Percentiles rank a stretch among this genome's conserved stretches.
phyloP scores from a whole-genome alignment of 1,140 invertebrate genomes.

The Gryon sp. region DNA sequence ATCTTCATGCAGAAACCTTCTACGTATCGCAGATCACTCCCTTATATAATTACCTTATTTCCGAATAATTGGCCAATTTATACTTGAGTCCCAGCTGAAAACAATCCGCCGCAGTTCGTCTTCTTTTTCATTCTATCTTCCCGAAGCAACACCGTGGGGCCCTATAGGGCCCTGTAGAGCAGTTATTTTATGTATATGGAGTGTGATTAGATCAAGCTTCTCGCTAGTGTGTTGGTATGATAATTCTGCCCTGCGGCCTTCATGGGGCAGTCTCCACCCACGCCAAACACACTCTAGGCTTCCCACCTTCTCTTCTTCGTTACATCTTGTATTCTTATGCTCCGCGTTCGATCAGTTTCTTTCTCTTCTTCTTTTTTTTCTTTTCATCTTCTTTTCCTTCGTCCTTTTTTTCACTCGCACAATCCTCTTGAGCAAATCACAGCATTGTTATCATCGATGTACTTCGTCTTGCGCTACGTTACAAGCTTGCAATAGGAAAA shows the following conservation, averaged over 20 bases:
- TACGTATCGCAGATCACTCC: constrained; percentile 74
- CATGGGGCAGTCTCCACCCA: constrained; percentile 77
- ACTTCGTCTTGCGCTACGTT: constrained; percentile 22
- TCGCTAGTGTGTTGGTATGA: constrained; percentile 76
- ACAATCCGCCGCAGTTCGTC: constrained; percentile 75
- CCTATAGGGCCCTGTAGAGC: constrained; percentile 77
- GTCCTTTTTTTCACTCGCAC: constrained; percentile 35
- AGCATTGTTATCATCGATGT: constrained; percentile 53
- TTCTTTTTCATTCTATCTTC: constrained; percentile 51
- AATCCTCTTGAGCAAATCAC: constrained; percentile 61
- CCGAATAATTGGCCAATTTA: constrained; percentile 80
- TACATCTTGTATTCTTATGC: constrained; percentile 55
- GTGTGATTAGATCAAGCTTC: constrained; percentile 78
- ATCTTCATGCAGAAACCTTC: constrained; percentile 52
- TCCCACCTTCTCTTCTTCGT: constrained; percentile 55
- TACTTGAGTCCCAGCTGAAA: constrained; percentile 80
- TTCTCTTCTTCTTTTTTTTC: constrained; percentile 30
- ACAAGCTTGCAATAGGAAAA: constrained; percentile 44
- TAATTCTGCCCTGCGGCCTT: constrained; percentile 78
- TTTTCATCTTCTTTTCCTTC: constrained; percentile 25
- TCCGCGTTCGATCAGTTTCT: constrained; percentile 27
- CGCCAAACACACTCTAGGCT: constrained; percentile 71
- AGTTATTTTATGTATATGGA: constrained; percentile 80
- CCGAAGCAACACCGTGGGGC: constrained; percentile 68
- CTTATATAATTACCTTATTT: constrained; percentile 80